Conservation (phyloP, 1,140 invertebrate species). For the Theocolax elegans region DNA sequence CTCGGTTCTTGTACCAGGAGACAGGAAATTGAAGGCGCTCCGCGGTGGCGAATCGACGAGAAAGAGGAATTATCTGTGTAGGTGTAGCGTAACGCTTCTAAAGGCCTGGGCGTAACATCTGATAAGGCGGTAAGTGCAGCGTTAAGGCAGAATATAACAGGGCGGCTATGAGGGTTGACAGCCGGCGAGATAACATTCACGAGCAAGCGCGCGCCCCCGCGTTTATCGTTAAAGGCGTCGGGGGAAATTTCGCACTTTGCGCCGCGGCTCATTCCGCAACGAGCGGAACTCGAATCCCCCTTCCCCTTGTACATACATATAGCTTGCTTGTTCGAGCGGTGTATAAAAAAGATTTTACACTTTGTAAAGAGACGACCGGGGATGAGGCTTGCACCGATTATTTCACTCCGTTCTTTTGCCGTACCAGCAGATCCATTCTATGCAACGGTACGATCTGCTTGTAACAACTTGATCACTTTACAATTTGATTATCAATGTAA, state of each 20-base stretch:
- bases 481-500: too few relatives aligned
- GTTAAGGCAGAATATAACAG: conserved; percentile 52
- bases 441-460: too few relatives aligned
- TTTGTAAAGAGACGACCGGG: background rate
- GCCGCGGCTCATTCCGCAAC: background rate
- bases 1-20: background rate
- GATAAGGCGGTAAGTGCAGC: conserved; percentile 52
- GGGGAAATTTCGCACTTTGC: conserved; percentile 52
- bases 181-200: conserved; percentile 52
- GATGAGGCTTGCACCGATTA: background rate
- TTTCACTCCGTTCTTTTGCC: too few relatives aligned
- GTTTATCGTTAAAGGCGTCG: conserved; percentile 56
- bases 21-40: conserved; percentile 31
- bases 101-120: conserved; percentile 47
- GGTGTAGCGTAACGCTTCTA: conserved; percentile 1
- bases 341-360: conserved; percentile 24
- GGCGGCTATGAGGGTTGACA: conserved; percentile 48
- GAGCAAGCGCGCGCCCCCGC: conserved; percentile 26
- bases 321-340: background rate
- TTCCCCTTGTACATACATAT: too few relatives aligned
- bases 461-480: too few relatives aligned
- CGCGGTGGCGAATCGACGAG: conserved; percentile 22
- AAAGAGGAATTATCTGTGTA: conserved; percentile 35
- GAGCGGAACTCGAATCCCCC: background rate
- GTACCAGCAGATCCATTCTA: too few relatives aligned